Evolutionary conservation across 2,113 vertebrate species (phyloP).

Genomic region (Dasyurus viverrinus): DNA sequence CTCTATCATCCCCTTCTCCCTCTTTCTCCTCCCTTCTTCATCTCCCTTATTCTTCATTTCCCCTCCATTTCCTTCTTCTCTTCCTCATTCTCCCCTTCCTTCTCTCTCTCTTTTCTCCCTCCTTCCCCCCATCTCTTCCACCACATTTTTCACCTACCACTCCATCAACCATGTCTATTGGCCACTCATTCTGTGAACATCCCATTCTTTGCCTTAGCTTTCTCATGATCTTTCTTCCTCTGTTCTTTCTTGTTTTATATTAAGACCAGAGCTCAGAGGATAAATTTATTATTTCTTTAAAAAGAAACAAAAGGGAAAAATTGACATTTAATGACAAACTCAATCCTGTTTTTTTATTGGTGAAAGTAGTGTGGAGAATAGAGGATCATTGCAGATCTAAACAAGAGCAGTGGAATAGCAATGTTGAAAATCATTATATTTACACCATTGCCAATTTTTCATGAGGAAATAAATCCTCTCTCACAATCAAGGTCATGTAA

Average conservation of each 20-base stretch:
- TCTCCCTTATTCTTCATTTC: background rate
- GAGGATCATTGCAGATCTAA: background rate
- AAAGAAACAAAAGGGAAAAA: conserved; percentile 4
- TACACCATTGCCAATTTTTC: conserved; percentile 15
- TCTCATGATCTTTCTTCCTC: background rate
- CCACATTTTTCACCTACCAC: fast-evolving
- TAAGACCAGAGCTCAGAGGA: background rate
- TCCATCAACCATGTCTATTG: background rate
- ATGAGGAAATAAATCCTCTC: conserved; percentile 37
- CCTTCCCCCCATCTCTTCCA: too few species aligned
- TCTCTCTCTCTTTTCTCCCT: background rate
- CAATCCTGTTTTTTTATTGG: conserved; percentile 3
- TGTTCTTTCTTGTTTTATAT: background rate
- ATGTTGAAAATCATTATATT: conserved; percentile 17
- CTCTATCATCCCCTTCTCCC: background rate
- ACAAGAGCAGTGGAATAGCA: conserved; percentile 45
- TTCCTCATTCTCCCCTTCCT: background rate
- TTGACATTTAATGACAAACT: conserved; percentile 15
- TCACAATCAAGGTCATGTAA: conserved; percentile 65
- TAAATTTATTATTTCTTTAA: conserved; percentile 18
- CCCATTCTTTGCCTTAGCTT: background rate
- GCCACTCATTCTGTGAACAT: background rate
- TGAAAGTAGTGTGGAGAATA: background rate
- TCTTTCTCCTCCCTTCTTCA: too few species aligned
- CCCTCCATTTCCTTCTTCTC: background rate